A percentile compares a stretch with the other conserved stretches of the same genome.
These are phyloP conservation scores for human (Homo sapiens) DNA, from an alignment of 2,113 vertebrate species.

Conservation along the genomic window GRCh38 chr7:111395001-111395500, in stretches of 20 bases:
- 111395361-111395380: not conserved
- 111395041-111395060: fast-evolving
- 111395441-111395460: not conserved
- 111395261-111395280: constrained; percentile 42
- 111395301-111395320: not conserved
- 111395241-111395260: not conserved
- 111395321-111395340: not conserved
- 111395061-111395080: not conserved
- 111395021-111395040: constrained; percentile 96
- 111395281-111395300: not conserved
- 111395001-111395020: constrained; percentile 94
- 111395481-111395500: constrained; percentile 4
- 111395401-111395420: not conserved
- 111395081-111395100: not conserved
- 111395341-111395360: not conserved
- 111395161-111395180: not conserved
- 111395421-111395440: not conserved
- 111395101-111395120: not conserved
- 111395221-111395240: not conserved
- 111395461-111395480: constrained; percentile 29
- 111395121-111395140: too few relatives aligned
- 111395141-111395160: not conserved
- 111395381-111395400: not conserved
- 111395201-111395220: not conserved
- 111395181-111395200: not conserved